Conservation (phyloP, 2,797 vertebrate species). For the Echiichthys vipera region DNA sequence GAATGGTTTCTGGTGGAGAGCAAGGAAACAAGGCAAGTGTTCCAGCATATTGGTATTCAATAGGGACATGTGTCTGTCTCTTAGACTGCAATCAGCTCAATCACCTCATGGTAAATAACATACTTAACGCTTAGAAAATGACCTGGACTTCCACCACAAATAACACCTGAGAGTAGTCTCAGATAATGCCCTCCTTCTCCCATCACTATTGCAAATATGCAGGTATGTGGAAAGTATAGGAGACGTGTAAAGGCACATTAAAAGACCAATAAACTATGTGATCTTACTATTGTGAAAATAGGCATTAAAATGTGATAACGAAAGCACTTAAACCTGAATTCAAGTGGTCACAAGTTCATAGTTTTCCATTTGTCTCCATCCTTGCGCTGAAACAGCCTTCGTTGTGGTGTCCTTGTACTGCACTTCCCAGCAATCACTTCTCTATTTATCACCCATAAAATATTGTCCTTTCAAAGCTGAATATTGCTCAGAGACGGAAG, state of each 20-base stretch:
- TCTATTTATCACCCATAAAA: constrained; percentile 45
- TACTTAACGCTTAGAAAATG: constrained; percentile 23
- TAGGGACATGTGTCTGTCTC: constrained; percentile 2
- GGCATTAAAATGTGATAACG: not conserved
- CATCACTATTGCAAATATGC: not conserved
- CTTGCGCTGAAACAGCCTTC: not conserved
- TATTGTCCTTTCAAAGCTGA: constrained; percentile 29
- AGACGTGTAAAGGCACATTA: not conserved
- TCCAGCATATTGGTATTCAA: constrained; percentile 38
- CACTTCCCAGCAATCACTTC: constrained; percentile 33
- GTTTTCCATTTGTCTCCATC: not conserved
- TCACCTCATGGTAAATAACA: constrained; percentile 18
- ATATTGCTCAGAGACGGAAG: constrained; percentile 21
- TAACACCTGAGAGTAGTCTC: not conserved
- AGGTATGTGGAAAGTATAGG: not conserved
- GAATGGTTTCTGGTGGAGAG: constrained; percentile 24
- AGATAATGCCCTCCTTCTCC: not conserved
- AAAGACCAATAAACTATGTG: not conserved
- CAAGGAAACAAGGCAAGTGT: not conserved
- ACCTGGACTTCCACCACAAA: constrained; percentile 1
- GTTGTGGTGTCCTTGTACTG: constrained; percentile 27
- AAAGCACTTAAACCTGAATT: not conserved
- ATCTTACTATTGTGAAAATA: not conserved
- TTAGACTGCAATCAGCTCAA: constrained; percentile 19
- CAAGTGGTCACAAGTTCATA: not conserved